These are phyloP conservation scores for Labroides dimidiatus DNA, from an alignment of 2,797 vertebrate species.

Conservation along the genomic window DNA sequence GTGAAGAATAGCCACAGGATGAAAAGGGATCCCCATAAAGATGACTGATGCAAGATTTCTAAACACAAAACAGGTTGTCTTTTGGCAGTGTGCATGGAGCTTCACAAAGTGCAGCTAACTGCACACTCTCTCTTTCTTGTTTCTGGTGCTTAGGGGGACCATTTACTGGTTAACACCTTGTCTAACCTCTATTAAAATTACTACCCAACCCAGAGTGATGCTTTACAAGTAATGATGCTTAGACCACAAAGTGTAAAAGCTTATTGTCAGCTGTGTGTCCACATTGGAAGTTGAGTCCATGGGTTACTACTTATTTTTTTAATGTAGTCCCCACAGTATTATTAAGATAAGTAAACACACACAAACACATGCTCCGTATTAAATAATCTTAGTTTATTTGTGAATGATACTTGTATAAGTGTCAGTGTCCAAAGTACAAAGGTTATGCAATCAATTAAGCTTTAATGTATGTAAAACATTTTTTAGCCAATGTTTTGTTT, in stretches of 20 bases:
- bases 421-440: too few relatives aligned
- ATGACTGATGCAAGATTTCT: conserved; percentile 15
- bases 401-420: too few relatives aligned
- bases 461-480: too few relatives aligned
- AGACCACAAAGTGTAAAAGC: neutral
- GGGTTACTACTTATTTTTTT: neutral
- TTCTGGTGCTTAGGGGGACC: neutral
- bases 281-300: neutral
- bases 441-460: too few relatives aligned
- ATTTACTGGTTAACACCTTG: neutral
- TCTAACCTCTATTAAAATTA: neutral
- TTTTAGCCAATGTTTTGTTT: too few relatives aligned
- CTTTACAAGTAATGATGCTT: conserved; percentile 1
- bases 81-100: conserved; percentile 11
- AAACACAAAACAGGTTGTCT: conserved; percentile 20
- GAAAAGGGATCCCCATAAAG: conserved; percentile 9
- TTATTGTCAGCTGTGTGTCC: neutral
- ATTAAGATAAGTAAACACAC: neutral
- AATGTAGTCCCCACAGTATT: neutral
- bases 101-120: neutral
- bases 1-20: conserved; percentile 21
- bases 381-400: too few relatives aligned
- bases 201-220: neutral
- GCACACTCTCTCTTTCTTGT: neutral
- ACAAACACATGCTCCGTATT: neutral